Evolutionary conservation across 2,113 vertebrate genomes (phyloP).

Genomic region (Rhea pennata): DNA sequence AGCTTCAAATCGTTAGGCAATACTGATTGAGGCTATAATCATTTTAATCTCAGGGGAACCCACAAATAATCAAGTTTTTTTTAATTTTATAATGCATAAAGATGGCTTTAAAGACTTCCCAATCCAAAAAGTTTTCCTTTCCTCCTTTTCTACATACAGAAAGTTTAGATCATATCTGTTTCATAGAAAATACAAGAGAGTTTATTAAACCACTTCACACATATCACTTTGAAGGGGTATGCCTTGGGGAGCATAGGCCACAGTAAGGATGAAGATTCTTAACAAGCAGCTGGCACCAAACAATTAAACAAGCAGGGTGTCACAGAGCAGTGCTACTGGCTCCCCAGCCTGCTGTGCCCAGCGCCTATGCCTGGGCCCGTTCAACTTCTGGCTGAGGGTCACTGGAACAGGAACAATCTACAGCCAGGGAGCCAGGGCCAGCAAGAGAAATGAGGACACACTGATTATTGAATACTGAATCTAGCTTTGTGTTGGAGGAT

Average conservation of each 20-base stretch:
- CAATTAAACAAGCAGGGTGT: background rate
- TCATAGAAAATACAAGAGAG: background rate
- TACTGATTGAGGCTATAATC: background rate
- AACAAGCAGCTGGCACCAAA: background rate
- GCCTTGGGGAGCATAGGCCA: background rate
- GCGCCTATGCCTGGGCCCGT: background rate
- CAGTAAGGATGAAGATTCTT: accelerated
- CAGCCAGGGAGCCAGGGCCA: background rate
- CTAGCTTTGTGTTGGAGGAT: background rate
- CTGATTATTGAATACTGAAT: accelerated
- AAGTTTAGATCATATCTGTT: background rate
- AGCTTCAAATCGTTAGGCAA: background rate
- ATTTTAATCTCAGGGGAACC: background rate
- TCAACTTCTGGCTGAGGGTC: background rate
- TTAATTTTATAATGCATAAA: background rate
- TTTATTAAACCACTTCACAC: background rate
- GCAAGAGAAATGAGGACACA: background rate
- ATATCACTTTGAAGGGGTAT: accelerated
- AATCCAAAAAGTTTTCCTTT: background rate
- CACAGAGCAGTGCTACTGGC: background rate
- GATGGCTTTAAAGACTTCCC: background rate
- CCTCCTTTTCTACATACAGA: background rate
- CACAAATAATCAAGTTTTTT: background rate
- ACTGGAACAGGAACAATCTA: background rate
- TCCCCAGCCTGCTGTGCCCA: background rate